A percentile compares a stretch with the other conserved stretches of the same genome.
phyloP scores from a whole-genome alignment of 1,140 invertebrate species.

The Drosophila kurseongensis region DNA sequence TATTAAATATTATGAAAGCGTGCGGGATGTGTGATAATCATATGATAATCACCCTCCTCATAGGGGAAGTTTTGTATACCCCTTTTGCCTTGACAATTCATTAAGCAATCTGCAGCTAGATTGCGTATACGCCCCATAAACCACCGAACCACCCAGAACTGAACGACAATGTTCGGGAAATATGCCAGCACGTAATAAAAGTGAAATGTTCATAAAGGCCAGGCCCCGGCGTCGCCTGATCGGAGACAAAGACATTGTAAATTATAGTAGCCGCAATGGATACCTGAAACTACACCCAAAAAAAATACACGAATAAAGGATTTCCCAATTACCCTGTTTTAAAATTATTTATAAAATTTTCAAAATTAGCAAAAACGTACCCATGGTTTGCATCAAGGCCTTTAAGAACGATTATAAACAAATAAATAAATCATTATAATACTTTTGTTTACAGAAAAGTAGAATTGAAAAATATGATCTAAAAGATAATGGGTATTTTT shows the following conservation, averaged over 20 bases:
- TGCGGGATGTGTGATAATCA: constrained; percentile 41
- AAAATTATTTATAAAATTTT: background rate
- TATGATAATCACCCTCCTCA: constrained; percentile 14
- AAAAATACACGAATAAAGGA: background rate
- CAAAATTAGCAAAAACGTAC: no score
- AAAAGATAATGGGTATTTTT: no score
- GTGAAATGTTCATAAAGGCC: constrained; percentile 57
- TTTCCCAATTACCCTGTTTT: background rate
- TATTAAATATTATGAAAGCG: constrained; percentile 39
- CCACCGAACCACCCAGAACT: constrained; percentile 37
- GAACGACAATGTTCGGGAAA: constrained; percentile 64
- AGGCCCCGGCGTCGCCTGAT: constrained; percentile 32
- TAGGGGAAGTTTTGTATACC: background rate
- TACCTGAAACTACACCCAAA: constrained; percentile 37
- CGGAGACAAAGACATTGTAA: constrained; percentile 57
- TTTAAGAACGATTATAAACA: no score
- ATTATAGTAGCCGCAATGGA: constrained; percentile 53
- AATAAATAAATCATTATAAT: no score
- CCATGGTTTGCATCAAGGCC: no score
- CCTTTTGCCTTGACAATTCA: constrained; percentile 44
- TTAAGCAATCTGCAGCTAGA: constrained; percentile 51
- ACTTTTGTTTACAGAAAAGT: no score
- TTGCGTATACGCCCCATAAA: constrained; percentile 77
- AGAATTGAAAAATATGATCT: no score
- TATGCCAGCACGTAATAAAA: constrained; percentile 67